Conservation (phyloP, 2,888 invertebrate genomes). For the Agrilus biguttatus region DNA sequence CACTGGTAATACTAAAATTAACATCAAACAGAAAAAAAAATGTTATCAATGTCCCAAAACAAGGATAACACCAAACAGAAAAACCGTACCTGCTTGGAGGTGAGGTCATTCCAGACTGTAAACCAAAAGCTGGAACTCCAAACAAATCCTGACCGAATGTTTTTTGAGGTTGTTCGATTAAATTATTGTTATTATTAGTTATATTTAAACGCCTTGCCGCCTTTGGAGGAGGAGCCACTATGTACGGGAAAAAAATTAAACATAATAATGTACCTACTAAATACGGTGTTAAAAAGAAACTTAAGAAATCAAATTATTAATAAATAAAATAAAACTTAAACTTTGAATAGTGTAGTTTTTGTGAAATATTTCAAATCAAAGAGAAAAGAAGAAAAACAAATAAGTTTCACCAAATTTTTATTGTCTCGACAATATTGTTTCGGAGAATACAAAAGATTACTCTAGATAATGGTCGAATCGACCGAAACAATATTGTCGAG, state of each 20-base stretch:
- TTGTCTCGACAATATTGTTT: too few relatives aligned
- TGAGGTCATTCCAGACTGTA: slow-evolving; percentile 17
- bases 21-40: not conserved
- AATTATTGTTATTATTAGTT: slow-evolving; percentile 21
- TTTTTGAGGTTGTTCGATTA: slow-evolving; percentile 18
- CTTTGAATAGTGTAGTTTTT: too few relatives aligned
- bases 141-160: slow-evolving; percentile 57
- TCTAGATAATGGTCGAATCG: too few relatives aligned
- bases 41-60: not conserved
- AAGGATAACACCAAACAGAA: not conserved
- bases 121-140: slow-evolving; percentile 54
- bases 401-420: too few relatives aligned
- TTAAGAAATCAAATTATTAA: too few relatives aligned
- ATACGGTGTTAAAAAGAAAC: too few relatives aligned
- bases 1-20: slow-evolving; percentile 22
- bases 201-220: slow-evolving; percentile 37
- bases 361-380: too few relatives aligned
- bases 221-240: slow-evolving; percentile 86
- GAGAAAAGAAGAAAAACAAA: too few relatives aligned
- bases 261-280: too few relatives aligned
- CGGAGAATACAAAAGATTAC: too few relatives aligned
- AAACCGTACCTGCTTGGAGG: slow-evolving; percentile 17
- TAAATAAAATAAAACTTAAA: too few relatives aligned
- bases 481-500: too few relatives aligned
- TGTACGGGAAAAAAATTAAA: slow-evolving; percentile 18